Evolutionary conservation across 2,888 invertebrate genomes (phyloP).

Genomic region (Malachius bipustulatus): DNA sequence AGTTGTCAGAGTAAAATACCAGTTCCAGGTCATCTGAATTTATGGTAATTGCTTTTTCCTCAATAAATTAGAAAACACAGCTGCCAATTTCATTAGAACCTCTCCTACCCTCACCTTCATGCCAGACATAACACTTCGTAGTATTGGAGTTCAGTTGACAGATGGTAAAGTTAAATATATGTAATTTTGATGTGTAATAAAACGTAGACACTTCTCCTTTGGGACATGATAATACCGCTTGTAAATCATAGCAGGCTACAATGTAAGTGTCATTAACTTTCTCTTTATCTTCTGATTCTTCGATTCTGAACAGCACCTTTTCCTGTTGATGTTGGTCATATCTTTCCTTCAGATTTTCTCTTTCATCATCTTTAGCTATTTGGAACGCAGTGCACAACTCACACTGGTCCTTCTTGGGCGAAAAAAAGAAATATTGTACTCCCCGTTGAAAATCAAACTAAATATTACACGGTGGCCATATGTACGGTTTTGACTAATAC

Average conservation of each 20-base stretch:
- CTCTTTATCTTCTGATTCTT: slow-evolving; percentile 18
- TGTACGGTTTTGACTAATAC: slow-evolving; percentile 11
- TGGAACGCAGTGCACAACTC: slow-evolving; percentile 12
- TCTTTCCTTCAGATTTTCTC: slow-evolving; percentile 11
- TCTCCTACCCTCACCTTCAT: slow-evolving; percentile 9
- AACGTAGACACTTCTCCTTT: slow-evolving; percentile 20
- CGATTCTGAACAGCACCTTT: slow-evolving; percentile 16
- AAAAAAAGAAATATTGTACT: slow-evolving; percentile 17
- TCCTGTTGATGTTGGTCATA: slow-evolving; percentile 17
- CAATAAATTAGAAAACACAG: slow-evolving; percentile 9
- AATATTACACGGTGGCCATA: slow-evolving; percentile 14
- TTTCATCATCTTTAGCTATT: slow-evolving; percentile 11
- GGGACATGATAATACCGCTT: slow-evolving; percentile 21
- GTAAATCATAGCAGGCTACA: slow-evolving; percentile 20
- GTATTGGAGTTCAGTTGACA: slow-evolving; percentile 11
- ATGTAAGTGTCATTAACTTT: slow-evolving; percentile 9
- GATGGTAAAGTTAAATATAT: slow-evolving; percentile 20
- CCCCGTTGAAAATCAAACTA: slow-evolving; percentile 15
- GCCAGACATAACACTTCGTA: slow-evolving; percentile 5
- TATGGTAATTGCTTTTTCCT: background rate
- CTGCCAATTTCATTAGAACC: slow-evolving; percentile 9
- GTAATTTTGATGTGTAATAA: slow-evolving; percentile 21
- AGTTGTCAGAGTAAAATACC: slow-evolving; percentile 6
- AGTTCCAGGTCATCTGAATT: slow-evolving; percentile 9
- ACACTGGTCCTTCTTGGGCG: slow-evolving; percentile 17